Conservation (phyloP, 2,113 vertebrate species). For the Malurus alboscapulatus region DNA sequence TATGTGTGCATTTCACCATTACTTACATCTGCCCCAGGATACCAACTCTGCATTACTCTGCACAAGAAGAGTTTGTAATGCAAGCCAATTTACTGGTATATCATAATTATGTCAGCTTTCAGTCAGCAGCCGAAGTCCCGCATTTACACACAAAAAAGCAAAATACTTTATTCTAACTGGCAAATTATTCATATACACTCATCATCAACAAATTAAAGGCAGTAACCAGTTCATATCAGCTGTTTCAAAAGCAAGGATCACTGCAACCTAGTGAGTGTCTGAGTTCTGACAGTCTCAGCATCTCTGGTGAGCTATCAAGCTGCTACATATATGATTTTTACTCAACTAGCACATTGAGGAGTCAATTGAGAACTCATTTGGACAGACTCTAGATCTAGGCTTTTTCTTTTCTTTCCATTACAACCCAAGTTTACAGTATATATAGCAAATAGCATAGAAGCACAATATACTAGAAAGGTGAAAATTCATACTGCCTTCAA, state of each 20-base stretch:
- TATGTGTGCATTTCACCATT: neutral
- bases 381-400: neutral
- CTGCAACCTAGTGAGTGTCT: neutral
- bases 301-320: neutral
- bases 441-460: neutral
- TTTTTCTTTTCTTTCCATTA: neutral
- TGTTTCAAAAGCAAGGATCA: neutral
- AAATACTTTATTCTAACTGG: neutral
- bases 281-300: neutral
- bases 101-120: neutral
- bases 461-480: neutral
- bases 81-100: neutral
- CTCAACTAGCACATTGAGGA: neutral
- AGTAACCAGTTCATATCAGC: neutral
- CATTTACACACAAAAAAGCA: neutral
- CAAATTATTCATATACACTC: neutral
- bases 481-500: neutral
- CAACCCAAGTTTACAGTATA: neutral
- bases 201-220: neutral
- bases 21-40: neutral
- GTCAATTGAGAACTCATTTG: neutral
- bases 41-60: neutral
- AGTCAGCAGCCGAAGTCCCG: neutral
- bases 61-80: neutral
- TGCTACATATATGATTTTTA: neutral